A percentile compares a stretch with the other conserved stretches of the same genome.
These are phyloP conservation scores for Conger conger DNA, from an alignment of 2,113 vertebrate genomes.

Conservation along the genomic window DNA sequence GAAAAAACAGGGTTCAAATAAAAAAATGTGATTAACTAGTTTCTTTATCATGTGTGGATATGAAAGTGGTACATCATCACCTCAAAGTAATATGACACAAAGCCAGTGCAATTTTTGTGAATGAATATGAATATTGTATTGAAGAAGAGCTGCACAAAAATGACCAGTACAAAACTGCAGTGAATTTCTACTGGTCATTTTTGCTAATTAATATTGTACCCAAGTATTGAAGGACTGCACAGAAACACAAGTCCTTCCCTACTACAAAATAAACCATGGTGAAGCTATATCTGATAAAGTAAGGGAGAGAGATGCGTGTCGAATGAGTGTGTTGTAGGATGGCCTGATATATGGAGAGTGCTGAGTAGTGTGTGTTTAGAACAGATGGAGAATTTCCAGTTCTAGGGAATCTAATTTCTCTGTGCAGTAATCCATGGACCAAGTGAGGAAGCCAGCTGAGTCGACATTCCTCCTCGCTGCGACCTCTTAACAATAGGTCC, in stretches of 20 bases:
- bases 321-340: neutral
- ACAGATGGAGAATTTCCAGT: constrained; percentile 12
- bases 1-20: too few relatives aligned
- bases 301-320: neutral
- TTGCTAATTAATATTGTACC: too few relatives aligned
- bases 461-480: neutral
- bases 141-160: too few relatives aligned
- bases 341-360: constrained; percentile 9
- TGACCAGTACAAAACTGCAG: too few relatives aligned
- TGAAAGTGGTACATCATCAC: too few relatives aligned
- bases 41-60: neutral
- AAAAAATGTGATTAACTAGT: neutral
- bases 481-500: neutral
- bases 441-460: constrained; percentile 4
- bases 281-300: neutral
- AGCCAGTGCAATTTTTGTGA: too few relatives aligned
- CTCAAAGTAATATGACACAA: too few relatives aligned
- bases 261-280: too few relatives aligned
- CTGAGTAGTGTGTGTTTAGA: constrained; percentile 7
- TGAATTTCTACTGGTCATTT: too few relatives aligned
- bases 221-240: too few relatives aligned
- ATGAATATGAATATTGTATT: too few relatives aligned
- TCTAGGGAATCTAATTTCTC: neutral
- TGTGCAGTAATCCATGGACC: neutral
- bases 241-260: too few relatives aligned